These are phyloP conservation scores for Propithecus coquereli DNA, from an alignment of 2,113 vertebrate genomes.

Conservation along the genomic window DNA sequence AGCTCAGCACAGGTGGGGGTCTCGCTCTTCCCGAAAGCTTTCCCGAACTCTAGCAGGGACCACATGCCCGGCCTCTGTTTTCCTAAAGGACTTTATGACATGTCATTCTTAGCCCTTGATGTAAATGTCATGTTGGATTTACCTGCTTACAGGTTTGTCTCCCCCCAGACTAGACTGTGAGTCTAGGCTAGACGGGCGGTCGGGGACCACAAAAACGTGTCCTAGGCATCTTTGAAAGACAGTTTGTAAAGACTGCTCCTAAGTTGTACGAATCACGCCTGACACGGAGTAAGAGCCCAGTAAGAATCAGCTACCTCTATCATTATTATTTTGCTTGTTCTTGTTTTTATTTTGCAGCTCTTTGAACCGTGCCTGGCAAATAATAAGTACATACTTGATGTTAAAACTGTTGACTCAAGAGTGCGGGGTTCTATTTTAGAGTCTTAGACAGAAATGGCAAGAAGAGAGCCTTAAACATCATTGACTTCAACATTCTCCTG, in stretches of 20 bases:
- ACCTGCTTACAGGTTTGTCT: not conserved
- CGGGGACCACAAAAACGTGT: not conserved
- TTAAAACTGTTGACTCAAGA: not conserved
- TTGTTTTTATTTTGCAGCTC: not conserved
- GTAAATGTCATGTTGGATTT: not conserved
- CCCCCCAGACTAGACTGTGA: not conserved
- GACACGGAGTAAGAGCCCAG: accelerated
- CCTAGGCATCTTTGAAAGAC: not conserved
- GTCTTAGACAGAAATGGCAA: not conserved
- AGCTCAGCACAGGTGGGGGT: accelerated
- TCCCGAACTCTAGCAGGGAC: not conserved
- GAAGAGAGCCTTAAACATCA: not conserved
- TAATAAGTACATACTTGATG: accelerated
- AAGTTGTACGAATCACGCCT: accelerated
- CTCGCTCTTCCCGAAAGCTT: not conserved
- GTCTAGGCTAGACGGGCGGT: not conserved
- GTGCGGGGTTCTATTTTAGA: not conserved
- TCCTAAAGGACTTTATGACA: not conserved
- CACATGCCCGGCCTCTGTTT: accelerated
- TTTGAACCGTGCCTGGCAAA: not conserved
- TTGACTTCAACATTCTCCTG: not conserved
- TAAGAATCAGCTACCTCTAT: accelerated
- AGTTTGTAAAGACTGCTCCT: not conserved
- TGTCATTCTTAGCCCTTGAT: not conserved
- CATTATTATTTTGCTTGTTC: accelerated